Percentiles rank a stretch among this genome's conserved stretches.
Conservation (phyloP, 2,113 vertebrate genomes). For the Prolemur simus region DNA sequence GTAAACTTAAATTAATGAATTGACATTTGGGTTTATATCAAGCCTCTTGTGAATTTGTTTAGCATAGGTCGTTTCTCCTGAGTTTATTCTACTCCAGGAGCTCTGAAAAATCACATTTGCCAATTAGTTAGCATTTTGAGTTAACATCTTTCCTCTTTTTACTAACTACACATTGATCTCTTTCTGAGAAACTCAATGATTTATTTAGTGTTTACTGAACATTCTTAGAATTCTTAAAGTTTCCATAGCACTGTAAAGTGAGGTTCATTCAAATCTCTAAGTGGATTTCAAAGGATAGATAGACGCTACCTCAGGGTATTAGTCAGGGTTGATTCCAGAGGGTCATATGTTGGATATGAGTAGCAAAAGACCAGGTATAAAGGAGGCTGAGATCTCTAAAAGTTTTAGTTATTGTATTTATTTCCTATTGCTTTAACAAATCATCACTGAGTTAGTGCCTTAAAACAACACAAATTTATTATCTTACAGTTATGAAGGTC, state of each 20-base stretch:
- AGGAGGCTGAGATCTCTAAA: not conserved
- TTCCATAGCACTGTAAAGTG: not conserved
- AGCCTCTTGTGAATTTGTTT: conserved; percentile 39
- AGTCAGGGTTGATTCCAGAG: not conserved
- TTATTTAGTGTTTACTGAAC: conserved; percentile 48
- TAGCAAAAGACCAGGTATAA: not conserved
- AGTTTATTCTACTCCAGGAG: not conserved
- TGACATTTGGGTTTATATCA: conserved; percentile 36
- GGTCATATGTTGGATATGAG: not conserved
- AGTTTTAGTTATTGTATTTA: not conserved
- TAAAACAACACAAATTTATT: not conserved
- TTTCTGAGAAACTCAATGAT: conserved; percentile 18
- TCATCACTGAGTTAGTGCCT: not conserved
- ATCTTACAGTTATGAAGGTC: not conserved
- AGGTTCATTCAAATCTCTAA: not conserved
- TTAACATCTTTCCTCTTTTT: conserved; percentile 43
- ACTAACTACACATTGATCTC: not conserved
- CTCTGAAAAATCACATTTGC: not conserved
- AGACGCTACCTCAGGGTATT: not conserved
- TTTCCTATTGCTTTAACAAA: not conserved
- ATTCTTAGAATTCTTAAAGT: conserved; percentile 22
- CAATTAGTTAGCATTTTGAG: conserved; percentile 19
- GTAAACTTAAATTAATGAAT: conserved; percentile 42
- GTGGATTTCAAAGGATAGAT: not conserved
- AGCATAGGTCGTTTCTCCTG: conserved; percentile 15